These are phyloP conservation scores for Callinectes sapidus DNA, from an alignment of 2,888 invertebrate species.

Conservation along the genomic window DNA sequence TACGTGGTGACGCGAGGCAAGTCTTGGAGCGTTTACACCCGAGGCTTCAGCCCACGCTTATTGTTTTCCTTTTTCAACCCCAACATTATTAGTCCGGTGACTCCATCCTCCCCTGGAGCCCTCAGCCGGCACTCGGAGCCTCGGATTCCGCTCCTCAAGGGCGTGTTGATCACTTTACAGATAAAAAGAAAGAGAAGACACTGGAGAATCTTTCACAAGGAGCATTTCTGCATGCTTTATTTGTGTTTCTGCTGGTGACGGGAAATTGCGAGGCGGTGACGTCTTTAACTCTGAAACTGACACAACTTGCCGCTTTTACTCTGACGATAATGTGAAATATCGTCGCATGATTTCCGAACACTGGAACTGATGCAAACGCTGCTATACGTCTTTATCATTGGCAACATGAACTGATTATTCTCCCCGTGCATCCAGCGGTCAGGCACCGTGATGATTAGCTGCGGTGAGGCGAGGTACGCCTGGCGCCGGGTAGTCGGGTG, in stretches of 20 bases:
- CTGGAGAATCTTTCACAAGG: neutral
- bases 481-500: neutral
- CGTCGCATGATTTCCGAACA: neutral
- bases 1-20: constrained; percentile 25
- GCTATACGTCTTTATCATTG: neutral
- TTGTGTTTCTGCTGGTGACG: neutral
- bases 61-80: constrained; percentile 5
- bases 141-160: neutral
- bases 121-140: neutral
- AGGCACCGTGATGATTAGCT: neutral
- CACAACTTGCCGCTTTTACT: neutral
- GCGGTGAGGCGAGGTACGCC: neutral
- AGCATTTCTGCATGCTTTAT: neutral
- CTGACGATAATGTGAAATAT: neutral
- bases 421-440: neutral
- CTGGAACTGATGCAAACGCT: neutral
- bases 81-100: neutral
- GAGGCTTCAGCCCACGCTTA: neutral
- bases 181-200: neutral
- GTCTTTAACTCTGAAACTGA: neutral
- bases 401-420: neutral
- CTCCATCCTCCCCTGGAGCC: neutral
- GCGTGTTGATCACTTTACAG: neutral
- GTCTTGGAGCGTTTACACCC: constrained; percentile 12
- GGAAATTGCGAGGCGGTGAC: neutral